Evolutionary conservation across 2,888 invertebrate genomes (phyloP).

Genomic region (Chalcis sispes): DNA sequence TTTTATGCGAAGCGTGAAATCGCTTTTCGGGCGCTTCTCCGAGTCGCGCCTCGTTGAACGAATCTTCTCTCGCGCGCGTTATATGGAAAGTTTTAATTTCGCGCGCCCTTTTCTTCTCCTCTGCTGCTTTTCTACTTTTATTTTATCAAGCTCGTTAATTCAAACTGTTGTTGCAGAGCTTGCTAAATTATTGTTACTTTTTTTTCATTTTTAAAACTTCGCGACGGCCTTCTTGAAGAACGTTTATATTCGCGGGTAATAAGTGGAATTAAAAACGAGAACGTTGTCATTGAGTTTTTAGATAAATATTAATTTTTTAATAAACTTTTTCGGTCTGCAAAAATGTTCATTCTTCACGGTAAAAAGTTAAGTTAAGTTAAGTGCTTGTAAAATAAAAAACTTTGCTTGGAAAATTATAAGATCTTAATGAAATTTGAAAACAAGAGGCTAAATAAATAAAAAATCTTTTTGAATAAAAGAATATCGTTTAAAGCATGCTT

Average conservation of each 20-base stretch:
- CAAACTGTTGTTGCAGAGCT: slow-evolving; percentile 7
- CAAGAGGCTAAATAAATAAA: no score
- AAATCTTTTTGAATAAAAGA: no score
- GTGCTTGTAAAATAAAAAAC: no score
- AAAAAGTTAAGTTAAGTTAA: no score
- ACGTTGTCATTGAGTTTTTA: not conserved
- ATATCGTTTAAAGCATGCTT: no score
- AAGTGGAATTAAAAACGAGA: no score
- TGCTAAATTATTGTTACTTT: slow-evolving; percentile 28
- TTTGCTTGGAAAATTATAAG: no score
- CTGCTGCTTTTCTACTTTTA: not conserved
- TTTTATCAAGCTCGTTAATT: slow-evolving; percentile 35
- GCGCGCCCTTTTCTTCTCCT: not conserved
- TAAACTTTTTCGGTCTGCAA: not conserved
- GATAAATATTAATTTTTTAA: slow-evolving; percentile 13
- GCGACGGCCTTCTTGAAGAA: no score
- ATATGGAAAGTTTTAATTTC: slow-evolving; percentile 46
- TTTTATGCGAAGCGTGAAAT: slow-evolving; percentile 53
- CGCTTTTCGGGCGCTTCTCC: slow-evolving; percentile 49
- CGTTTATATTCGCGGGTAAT: not conserved
- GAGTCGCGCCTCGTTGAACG: slow-evolving; percentile 17
- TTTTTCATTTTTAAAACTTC: not conserved
- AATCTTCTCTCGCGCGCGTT: slow-evolving; percentile 2
- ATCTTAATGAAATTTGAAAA: no score
- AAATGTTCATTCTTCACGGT: no score